These are phyloP conservation scores for Pammene aurita DNA, from an alignment of 2,888 invertebrate genomes.

Conservation along the genomic window DNA sequence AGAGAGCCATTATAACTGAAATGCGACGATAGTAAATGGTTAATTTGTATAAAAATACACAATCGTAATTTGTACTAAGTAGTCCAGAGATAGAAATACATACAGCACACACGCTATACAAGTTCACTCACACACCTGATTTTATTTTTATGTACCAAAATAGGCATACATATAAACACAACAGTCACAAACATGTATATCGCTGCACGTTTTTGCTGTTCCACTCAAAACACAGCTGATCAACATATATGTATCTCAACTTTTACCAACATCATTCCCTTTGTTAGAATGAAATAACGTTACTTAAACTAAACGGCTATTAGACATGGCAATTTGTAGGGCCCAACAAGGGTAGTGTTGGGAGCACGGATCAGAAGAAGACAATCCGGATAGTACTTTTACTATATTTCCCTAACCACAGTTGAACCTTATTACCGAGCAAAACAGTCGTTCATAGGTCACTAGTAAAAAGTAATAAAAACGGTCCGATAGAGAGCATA, in stretches of 20 bases:
- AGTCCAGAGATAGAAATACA: constrained; percentile 51
- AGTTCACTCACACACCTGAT: constrained; percentile 46
- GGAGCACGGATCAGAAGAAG: no score
- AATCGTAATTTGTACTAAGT: constrained; percentile 61
- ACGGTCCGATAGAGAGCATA: no score
- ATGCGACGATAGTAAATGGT: constrained; percentile 51
- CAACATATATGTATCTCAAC: constrained; percentile 9
- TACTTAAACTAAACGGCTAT: constrained; percentile 11
- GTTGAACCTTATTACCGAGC: no score
- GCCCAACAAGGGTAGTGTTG: no score
- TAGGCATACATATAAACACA: constrained; percentile 14
- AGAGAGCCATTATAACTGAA: constrained; percentile 78
- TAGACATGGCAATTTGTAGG: no score
- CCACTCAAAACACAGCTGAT: neutral
- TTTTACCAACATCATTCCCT: neutral
- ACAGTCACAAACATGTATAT: constrained; percentile 21
- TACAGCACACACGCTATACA: constrained; percentile 48
- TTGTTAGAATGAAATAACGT: constrained; percentile 11
- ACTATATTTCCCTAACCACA: no score
- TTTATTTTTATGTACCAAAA: constrained; percentile 38
- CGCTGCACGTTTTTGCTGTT: constrained; percentile 37
- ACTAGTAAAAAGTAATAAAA: no score
- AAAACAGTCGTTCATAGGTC: no score
- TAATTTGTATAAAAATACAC: constrained; percentile 67
- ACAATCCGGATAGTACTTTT: no score